A percentile compares a stretch with the other conserved stretches of the same genome.
Conservation (phyloP, 23 tunicate species). For the Pegea sp. region DNA sequence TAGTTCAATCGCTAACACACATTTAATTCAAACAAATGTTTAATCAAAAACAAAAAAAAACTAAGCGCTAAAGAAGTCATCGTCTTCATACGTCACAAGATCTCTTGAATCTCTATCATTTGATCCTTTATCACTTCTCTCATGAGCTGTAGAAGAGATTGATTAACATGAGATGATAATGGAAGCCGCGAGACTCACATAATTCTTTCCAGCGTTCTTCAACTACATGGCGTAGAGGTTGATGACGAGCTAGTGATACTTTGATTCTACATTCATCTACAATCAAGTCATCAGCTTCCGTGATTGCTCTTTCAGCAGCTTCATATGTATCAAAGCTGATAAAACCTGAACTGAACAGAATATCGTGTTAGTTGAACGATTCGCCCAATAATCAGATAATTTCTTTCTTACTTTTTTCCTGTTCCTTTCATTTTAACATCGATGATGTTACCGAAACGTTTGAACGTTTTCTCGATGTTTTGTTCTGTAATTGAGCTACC, state of each 20-base stretch:
- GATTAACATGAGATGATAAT: neutral
- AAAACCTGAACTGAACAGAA: constrained; percentile 27
- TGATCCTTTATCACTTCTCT: constrained; percentile 59
- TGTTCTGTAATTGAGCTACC: constrained; percentile 36
- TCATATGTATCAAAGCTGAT: constrained; percentile 44
- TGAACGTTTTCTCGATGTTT: constrained; percentile 23
- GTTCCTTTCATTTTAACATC: constrained; percentile 39
- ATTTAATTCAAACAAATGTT: too few relatives aligned
- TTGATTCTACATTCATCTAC: constrained; percentile 48
- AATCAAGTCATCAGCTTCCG: constrained; percentile 45
- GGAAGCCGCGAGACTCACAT: neutral
- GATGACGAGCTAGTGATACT: constrained; percentile 68
- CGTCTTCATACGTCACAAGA: constrained; percentile 39
- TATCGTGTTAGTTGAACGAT: too few relatives aligned
- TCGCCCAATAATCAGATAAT: neutral
- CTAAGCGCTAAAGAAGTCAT: constrained; percentile 8
- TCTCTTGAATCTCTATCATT: constrained; percentile 16
- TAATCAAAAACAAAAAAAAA: too few relatives aligned
- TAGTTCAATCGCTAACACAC: too few relatives aligned
- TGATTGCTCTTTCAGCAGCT: constrained; percentile 68
- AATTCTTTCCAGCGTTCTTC: neutral
- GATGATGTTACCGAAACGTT: constrained; percentile 55
- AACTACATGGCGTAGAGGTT: constrained; percentile 37
- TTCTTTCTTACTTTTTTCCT: constrained; percentile 15
- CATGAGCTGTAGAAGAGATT: constrained; percentile 7